These are phyloP conservation scores for Oscheius myriophilus DNA, from an alignment of 2,888 invertebrate species.

Conservation along the genomic window DNA sequence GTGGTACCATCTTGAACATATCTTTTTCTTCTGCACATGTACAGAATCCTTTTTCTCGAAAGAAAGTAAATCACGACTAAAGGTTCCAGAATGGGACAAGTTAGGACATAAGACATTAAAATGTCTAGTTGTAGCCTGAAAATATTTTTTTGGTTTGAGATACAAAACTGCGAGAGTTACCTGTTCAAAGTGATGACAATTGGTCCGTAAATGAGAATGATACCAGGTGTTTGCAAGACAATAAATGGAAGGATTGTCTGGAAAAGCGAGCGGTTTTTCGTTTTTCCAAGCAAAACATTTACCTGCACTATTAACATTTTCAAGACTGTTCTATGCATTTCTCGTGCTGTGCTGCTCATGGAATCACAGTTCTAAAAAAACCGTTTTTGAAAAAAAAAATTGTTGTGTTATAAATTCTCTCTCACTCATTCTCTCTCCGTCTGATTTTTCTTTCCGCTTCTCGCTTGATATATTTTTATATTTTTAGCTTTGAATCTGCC, in stretches of 20 bases:
- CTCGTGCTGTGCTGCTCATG: slow-evolving; percentile 9
- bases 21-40: too few species aligned
- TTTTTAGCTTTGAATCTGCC: too few species aligned
- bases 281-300: too few species aligned
- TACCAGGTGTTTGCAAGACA: slow-evolving; percentile 1
- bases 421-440: too few species aligned
- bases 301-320: slow-evolving; percentile 9
- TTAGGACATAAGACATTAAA: background rate
- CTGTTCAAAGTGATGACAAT: slow-evolving; percentile 2
- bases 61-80: slow-evolving; percentile 19
- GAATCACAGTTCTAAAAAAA: background rate
- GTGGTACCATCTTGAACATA: too few species aligned
- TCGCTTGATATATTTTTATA: too few species aligned
- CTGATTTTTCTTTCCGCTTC: too few species aligned
- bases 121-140: slow-evolving; percentile 3
- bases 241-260: slow-evolving; percentile 14
- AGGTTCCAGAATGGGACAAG: slow-evolving; percentile 12
- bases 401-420: too few species aligned
- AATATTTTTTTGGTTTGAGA: background rate
- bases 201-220: slow-evolving; percentile 8
- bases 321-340: background rate
- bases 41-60: background rate
- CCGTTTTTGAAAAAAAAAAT: too few species aligned
- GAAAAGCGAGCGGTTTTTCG: background rate
- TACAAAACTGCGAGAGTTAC: background rate